These are phyloP conservation scores for Aquila chrysaetos DNA, from an alignment of 2,797 vertebrate species.

Conservation along the genomic window DNA sequence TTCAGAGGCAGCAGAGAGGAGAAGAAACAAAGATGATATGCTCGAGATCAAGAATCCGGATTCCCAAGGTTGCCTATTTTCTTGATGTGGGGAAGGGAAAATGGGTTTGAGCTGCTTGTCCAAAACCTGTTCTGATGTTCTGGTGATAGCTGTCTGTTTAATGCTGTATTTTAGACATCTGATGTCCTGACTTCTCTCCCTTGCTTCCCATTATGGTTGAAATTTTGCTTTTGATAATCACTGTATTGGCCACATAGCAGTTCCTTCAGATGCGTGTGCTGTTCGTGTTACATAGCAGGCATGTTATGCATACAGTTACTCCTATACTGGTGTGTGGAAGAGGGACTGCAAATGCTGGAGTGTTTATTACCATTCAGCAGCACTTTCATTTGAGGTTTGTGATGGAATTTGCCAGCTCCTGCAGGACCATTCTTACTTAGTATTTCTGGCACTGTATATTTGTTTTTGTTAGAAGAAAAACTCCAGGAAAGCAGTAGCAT, in stretches of 20 bases:
- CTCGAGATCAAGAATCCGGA: background rate
- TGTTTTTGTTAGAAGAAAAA: constrained; percentile 51
- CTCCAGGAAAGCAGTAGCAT: background rate
- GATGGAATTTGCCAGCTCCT: constrained; percentile 35
- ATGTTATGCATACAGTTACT: background rate
- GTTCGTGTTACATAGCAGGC: background rate
- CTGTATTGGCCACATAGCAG: background rate
- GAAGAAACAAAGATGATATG: background rate
- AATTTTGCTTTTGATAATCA: background rate
- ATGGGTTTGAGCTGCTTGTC: background rate
- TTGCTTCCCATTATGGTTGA: background rate
- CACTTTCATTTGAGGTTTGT: background rate
- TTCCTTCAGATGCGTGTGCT: background rate
- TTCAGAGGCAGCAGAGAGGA: background rate
- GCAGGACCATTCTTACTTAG: constrained; percentile 26
- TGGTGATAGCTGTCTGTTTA: background rate
- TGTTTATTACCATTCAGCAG: constrained; percentile 21
- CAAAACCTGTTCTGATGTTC: background rate
- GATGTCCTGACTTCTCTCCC: background rate
- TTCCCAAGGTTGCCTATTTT: background rate
- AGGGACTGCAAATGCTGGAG: background rate
- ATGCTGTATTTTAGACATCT: background rate
- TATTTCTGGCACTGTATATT: constrained; percentile 22
- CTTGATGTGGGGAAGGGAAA: background rate
- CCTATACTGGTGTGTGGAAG: background rate